These are phyloP conservation scores for Opisthograptis luteolata DNA, from an alignment of 2,888 invertebrate genomes.

Conservation along the genomic window DNA sequence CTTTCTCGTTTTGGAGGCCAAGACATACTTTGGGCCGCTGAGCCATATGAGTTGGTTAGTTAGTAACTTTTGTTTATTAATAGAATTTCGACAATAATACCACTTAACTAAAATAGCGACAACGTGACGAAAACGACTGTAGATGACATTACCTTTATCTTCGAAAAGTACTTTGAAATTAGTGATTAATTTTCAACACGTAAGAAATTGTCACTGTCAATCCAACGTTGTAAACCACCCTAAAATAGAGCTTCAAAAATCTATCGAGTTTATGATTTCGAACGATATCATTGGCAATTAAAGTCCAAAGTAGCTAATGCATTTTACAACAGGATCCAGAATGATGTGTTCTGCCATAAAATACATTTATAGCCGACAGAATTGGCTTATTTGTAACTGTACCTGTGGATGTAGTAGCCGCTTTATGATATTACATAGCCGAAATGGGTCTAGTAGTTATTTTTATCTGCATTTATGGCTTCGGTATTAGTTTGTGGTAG, in stretches of 20 bases:
- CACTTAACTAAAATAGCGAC: too few species aligned
- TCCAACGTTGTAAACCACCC: not conserved
- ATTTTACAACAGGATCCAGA: constrained; percentile 31
- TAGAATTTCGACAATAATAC: too few species aligned
- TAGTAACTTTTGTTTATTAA: too few species aligned
- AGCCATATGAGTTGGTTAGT: too few species aligned
- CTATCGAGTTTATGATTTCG: constrained; percentile 24
- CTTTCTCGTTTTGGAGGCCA: too few species aligned
- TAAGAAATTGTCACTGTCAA: too few species aligned
- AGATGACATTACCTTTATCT: too few species aligned
- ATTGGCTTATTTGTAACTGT: constrained; percentile 31
- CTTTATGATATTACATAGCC: constrained; percentile 28
- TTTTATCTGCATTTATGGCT: constrained; percentile 6
- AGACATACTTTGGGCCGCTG: too few species aligned
- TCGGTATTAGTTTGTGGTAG: not conserved
- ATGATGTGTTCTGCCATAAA: constrained; percentile 32
- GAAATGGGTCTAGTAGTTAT: constrained; percentile 18
- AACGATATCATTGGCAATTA: constrained; percentile 32
- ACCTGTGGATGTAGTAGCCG: constrained; percentile 23
- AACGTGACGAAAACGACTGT: too few species aligned
- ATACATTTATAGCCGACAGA: constrained; percentile 32
- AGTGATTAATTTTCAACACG: too few species aligned
- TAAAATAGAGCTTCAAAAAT: not conserved
- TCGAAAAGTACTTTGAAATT: too few species aligned
- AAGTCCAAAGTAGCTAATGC: constrained; percentile 31